Base-by-base conservation (phyloP, 2,797 vertebrate genomes). In the Pantherophis alleghaniensis region DNA sequence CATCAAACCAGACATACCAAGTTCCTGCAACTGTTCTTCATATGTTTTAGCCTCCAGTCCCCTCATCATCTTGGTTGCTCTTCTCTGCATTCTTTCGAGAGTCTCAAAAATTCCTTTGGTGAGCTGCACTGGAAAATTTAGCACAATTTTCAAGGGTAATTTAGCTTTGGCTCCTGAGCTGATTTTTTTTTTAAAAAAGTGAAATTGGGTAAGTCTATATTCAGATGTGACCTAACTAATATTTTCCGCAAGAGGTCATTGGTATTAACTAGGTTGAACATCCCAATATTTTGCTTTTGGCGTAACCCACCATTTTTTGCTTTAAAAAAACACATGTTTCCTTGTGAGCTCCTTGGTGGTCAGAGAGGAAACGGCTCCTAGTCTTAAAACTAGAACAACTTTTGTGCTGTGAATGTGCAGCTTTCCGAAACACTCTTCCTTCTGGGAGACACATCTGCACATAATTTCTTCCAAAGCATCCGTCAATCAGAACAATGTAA, bases 301-400 rank as follows among this genome's bases (percentile, higher is more conserved):
- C 1, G 1, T 37, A 63, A 59, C 5, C 22, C 26, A 12, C 28
- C 37, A 18, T 14, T 56, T 63, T 63, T 32, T 14, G 26, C 13
- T 26, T 32, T 7, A 9, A 4, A 26, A 9, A 22, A 12, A 5
- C 0, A 1, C 28, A 47, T 7, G 2, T 6, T 12, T 1, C 86
- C 4, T 37, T 61, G 37, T 51, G 12, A 12, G 69, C 6, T 59
- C 51, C 4, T 57, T 37, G 28, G 59, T 2, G 56, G 28, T 1
- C 7, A n/a, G 32, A 56, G 16, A 24, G 37, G 5, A 1, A 13
- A 26, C 20, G 0, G 12, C 20, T 28, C 20, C 13, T n/a, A 7
- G 28, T 87, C 86, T 87, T 24, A 69, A 60, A 63, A 93, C 26
- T 3, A 9, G 11, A 74, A 59, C 2, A 4, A 32, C 56, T 53